These are phyloP conservation scores for Pseudotriccus pelzelni DNA, from an alignment of 2,797 vertebrate species.

Conservation along the genomic window DNA sequence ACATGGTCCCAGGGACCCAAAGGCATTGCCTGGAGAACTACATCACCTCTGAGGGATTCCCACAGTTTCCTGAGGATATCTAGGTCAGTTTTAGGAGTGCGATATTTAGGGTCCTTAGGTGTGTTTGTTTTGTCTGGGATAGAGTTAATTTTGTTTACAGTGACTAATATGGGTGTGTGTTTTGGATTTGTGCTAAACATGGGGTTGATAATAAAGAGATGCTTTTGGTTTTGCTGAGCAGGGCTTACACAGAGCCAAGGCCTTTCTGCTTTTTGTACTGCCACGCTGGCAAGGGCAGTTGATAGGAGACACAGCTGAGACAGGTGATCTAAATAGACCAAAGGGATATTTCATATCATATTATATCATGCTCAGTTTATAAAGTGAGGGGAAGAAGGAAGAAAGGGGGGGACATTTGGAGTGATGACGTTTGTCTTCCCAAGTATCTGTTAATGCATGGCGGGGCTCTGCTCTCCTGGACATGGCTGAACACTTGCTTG, in stretches of 20 bases:
- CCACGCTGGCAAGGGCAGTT: background rate
- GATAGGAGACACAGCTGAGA: background rate
- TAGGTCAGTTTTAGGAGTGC: background rate
- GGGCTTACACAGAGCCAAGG: background rate
- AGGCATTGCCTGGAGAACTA: background rate
- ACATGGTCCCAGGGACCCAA: background rate
- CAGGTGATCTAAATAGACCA: background rate
- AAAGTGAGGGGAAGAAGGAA: background rate
- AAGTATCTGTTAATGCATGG: rapidly evolving
- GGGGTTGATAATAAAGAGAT: background rate
- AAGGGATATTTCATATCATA: background rate
- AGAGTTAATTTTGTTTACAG: background rate
- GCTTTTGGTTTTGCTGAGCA: background rate
- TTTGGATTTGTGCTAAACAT: background rate
- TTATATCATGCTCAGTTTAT: background rate
- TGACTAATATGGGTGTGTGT: no score
- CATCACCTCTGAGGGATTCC: background rate
- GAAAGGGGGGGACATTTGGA: rapidly evolving
- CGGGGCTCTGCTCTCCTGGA: background rate
- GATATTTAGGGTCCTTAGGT: background rate
- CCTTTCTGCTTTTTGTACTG: background rate
- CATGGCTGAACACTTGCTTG: background rate
- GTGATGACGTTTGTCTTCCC: background rate
- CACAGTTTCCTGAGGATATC: background rate
- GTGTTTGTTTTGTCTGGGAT: background rate